Conservation (phyloP, 64 coral and sea anemone species). For the Orbicella faveolata region DNA sequence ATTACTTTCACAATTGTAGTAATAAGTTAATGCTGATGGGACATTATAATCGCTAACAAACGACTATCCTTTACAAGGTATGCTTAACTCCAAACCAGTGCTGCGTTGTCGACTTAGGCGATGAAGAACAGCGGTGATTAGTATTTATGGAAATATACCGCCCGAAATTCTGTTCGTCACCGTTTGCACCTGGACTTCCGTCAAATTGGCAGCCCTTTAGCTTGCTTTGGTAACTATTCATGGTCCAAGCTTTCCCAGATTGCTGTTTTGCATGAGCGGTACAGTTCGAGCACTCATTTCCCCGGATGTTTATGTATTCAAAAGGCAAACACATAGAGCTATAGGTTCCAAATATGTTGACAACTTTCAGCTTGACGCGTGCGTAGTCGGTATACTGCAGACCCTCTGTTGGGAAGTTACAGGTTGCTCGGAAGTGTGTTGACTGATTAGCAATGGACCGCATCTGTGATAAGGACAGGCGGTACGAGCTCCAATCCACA, state of each 20-base stretch:
- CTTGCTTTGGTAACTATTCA: background rate
- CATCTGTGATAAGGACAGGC: background rate
- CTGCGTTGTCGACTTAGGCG: too few relatives aligned
- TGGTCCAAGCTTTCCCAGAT: background rate
- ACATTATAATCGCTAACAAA: too few relatives aligned
- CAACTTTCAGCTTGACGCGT: background rate
- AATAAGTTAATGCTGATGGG: too few relatives aligned
- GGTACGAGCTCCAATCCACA: background rate
- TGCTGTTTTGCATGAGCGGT: background rate
- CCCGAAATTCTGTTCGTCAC: background rate
- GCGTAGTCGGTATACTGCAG: background rate
- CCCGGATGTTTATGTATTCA: conserved; percentile 3
- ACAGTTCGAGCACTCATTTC: background rate
- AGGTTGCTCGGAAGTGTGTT: background rate
- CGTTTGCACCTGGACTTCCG: background rate
- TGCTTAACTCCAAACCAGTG: too few relatives aligned
- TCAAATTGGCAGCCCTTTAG: background rate
- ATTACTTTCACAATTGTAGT: too few relatives aligned
- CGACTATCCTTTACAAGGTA: too few relatives aligned
- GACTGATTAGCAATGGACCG: background rate
- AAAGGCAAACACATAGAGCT: too few relatives aligned
- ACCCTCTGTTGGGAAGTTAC: background rate
- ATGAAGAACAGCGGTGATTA: too few relatives aligned
- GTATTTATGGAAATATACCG: background rate
- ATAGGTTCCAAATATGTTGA: too few relatives aligned